Evolutionary conservation across 2,888 invertebrate species (phyloP), one percentile per base, ranked within the genome.

Genomic region (Oscheius sp.): DNA sequence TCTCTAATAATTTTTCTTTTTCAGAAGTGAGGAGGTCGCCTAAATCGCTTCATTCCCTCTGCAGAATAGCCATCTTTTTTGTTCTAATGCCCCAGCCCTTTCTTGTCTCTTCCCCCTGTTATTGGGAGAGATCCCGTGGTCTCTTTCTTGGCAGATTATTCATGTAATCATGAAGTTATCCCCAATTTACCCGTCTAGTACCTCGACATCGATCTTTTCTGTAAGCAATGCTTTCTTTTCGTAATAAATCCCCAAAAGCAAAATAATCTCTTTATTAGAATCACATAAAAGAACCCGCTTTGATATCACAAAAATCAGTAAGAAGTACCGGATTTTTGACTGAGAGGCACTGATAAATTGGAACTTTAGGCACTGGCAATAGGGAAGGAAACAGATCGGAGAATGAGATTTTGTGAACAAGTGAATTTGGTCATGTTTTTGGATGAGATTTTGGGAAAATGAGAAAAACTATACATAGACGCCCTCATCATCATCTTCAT

Each of bases 131-230:
- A 8, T 17, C 24, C 24, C 47, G 6, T 22, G 22, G 6, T 20
- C 5, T 22, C 33, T 54, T 54, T 6, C n/a, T 12, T n/a, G 12
- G 8, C 20, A 14, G 54, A 14, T 2, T 33, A 54, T 54, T 54
- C 54, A 54, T 54, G 54, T 54, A 6, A 17, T 24, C 54, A 54
- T 54, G 54, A 54, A 54, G 54, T 20, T 6, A 12, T 17, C 33
- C 32, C 28, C 20, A 3, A 4, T 12, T 24, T 20, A 32, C 54
- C 50, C 50, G 17, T 14, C 36, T 54, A 54, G 54, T 54, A 54
- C 54, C 54, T 54, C 54, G 20, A 54, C 32, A 54, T 33, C 54
- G 54, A 54, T 54, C 54, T 54, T 54, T 54, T 54, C 54, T 54
- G 54, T 54, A 9, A 54, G 20, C 22, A 33, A 32, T 14, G 33